A percentile compares a stretch with the other conserved stretches of the same genome.
Evolutionary conservation across 2,888 invertebrate species (phyloP).

Genomic region (Thecocarcelia acutangulata): DNA sequence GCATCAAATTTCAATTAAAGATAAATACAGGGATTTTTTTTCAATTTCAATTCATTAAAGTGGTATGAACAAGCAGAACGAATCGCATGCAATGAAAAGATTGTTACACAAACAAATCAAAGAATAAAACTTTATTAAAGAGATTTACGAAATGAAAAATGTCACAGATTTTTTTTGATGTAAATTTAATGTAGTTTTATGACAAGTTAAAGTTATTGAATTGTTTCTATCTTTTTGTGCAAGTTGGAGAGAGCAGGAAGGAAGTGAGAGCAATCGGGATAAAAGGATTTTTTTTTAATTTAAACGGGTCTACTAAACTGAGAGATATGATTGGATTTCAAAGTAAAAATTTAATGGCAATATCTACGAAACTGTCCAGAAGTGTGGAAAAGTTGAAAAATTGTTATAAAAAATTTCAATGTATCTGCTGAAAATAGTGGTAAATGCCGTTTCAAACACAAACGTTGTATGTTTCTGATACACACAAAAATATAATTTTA

Average conservation of each 20-base stretch:
- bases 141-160: slow-evolving; percentile 38
- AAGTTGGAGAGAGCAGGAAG: slow-evolving; percentile 18
- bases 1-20: slow-evolving; percentile 80
- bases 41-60: slow-evolving; percentile 46
- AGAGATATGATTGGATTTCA: too few species aligned
- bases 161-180: slow-evolving; percentile 27
- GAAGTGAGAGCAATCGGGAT: not conserved
- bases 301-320: too few species aligned
- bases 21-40: slow-evolving; percentile 69
- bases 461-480: too few species aligned
- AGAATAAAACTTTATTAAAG: slow-evolving; percentile 34
- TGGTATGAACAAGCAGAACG: slow-evolving; percentile 53
- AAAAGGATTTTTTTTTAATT: too few species aligned
- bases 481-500: too few species aligned
- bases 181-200: not conserved
- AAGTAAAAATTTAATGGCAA: too few species aligned
- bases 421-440: too few species aligned
- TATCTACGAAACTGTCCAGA: too few species aligned
- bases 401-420: too few species aligned
- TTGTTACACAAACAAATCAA: slow-evolving; percentile 71
- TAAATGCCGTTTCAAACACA: too few species aligned
- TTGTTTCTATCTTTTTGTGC: slow-evolving; percentile 17
- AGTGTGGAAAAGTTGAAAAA: too few species aligned
- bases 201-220: slow-evolving; percentile 42
- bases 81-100: slow-evolving; percentile 41